Base-by-base conservation (phyloP, 2,797 vertebrate species). In the Ceryle rudis region DNA sequence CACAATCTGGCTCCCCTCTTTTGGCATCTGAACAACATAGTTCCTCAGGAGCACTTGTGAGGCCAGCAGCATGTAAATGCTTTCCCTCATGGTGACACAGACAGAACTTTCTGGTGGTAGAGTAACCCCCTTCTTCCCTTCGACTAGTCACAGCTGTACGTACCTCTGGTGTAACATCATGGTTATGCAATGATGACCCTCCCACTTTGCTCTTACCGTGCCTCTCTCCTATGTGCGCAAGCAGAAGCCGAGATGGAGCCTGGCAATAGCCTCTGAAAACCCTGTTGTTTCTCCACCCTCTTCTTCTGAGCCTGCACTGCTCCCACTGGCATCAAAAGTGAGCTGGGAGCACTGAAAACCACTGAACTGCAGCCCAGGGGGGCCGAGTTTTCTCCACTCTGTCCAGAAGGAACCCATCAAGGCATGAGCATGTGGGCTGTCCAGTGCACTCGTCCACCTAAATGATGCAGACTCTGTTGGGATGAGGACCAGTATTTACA, bases 1-100 rank as follows among this genome's bases (percentile, higher is more conserved):
- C 73, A 95, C 31, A 87, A 70, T 93, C 93, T 92, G 93, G 49
- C 89, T 97, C 75, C 46, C 23, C 23, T 92, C 67, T 85, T 93
- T 64, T 92, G 88, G 88, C 93, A 95, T 77, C 37, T 65, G 67
- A 94, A 92, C 85, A 95, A 66, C 65, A 71, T 9, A 9, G 9
- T 58, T 97, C 64, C 74, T 81, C 78, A 89, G 80, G 54, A 95
- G 61, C 91, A 74, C 71, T 67, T 1, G 0, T 54, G 90, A 82
- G 83, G 81, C 86, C 71, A 67, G 78, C 54, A 87, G 64, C 71
- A 87, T 5, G 33, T 62, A 94, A 96, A 86, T n/a, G 11, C 71
- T 95, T 92, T 95, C 90, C 83, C 71, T 84, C 82, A 10, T 74
- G 92, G 86, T 33, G 65, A 93, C 73, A 89, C 35, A 77, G 52